Conservation (phyloP, 92 coral and sea anemone genomes). For the Actinostola sp. region DNA sequence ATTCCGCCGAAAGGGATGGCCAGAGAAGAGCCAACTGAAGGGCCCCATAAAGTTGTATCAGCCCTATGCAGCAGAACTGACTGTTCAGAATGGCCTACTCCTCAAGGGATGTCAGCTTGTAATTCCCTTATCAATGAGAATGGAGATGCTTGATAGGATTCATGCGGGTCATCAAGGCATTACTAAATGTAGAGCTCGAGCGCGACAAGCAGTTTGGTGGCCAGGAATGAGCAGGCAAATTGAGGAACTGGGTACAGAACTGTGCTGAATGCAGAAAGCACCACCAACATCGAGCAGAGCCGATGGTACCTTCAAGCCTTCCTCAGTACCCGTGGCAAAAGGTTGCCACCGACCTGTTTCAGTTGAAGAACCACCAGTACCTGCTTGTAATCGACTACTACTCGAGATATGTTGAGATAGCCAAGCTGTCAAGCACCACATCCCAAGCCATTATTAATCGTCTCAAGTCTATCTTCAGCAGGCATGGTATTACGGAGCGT, state of each 20-base stretch:
- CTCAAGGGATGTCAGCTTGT: too few relatives aligned
- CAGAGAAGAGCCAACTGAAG: conserved; percentile 30
- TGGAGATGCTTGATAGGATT: conserved; percentile 26
- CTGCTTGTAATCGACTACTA: conserved; percentile 37
- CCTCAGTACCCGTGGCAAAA: conserved; percentile 28
- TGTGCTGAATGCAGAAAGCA: conserved; percentile 24
- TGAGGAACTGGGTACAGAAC: conserved; percentile 21
- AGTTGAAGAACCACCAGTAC: conserved; percentile 26
- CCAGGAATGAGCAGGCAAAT: conserved; percentile 37
- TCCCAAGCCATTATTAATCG: conserved; percentile 21
- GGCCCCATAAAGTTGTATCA: conserved; percentile 45
- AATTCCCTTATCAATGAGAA: too few relatives aligned
- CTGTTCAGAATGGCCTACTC: conserved; percentile 43
- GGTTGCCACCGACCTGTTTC: conserved; percentile 38
- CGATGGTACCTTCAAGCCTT: conserved; percentile 39
- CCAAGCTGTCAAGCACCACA: conserved; percentile 36
- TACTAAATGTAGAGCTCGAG: conserved; percentile 22
- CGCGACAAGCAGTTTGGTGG: conserved; percentile 33
- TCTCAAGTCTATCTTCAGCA: conserved; percentile 34
- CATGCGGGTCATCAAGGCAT: conserved; percentile 46
- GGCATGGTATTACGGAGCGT: conserved; percentile 25
- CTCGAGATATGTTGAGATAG: conserved; percentile 34
- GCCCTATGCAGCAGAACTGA: conserved; percentile 46
- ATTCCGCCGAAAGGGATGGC: conserved; percentile 53
- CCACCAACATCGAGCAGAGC: conserved; percentile 17